These are phyloP conservation scores for Chitala chitala DNA, from an alignment of 2,113 vertebrate genomes.

Conservation along the genomic window DNA sequence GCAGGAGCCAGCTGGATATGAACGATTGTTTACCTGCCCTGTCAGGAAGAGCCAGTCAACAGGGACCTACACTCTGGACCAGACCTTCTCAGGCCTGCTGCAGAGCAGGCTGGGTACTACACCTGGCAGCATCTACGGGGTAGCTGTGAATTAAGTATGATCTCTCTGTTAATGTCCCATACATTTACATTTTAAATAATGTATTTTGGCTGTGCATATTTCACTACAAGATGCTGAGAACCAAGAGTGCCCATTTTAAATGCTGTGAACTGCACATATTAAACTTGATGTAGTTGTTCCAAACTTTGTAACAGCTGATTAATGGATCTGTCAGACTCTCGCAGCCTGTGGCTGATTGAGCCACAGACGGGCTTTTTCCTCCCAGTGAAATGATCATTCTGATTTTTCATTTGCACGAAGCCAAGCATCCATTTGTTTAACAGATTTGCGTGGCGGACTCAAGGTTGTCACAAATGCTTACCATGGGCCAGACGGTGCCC, in stretches of 20 bases:
- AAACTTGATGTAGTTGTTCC: background rate
- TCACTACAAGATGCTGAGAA: background rate
- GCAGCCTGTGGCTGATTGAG: background rate
- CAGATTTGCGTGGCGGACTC: background rate
- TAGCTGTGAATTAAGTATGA: slow-evolving; percentile 4
- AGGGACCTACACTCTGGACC: background rate
- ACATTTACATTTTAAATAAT: background rate
- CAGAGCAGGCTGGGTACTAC: background rate
- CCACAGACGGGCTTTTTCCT: background rate
- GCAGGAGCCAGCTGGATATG: background rate
- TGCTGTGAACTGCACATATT: background rate
- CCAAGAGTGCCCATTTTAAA: background rate
- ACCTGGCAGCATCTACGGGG: too few relatives aligned
- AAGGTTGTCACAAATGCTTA: slow-evolving; percentile 51
- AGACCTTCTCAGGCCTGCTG: slow-evolving; percentile 8
- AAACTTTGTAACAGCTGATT: background rate
- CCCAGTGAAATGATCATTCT: background rate
- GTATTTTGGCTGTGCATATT: background rate
- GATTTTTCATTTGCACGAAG: slow-evolving; percentile 4
- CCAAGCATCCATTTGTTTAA: background rate
- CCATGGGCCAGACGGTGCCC: slow-evolving; percentile 42
- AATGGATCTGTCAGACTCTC: slow-evolving; percentile 5
- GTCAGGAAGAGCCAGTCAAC: background rate
- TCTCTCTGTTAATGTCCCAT: background rate
- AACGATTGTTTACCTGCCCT: background rate